A percentile compares a stretch with the other conserved stretches of the same genome.
phyloP scores from a whole-genome alignment of 1,140 invertebrate genomes.

The Solen grandis region DNA sequence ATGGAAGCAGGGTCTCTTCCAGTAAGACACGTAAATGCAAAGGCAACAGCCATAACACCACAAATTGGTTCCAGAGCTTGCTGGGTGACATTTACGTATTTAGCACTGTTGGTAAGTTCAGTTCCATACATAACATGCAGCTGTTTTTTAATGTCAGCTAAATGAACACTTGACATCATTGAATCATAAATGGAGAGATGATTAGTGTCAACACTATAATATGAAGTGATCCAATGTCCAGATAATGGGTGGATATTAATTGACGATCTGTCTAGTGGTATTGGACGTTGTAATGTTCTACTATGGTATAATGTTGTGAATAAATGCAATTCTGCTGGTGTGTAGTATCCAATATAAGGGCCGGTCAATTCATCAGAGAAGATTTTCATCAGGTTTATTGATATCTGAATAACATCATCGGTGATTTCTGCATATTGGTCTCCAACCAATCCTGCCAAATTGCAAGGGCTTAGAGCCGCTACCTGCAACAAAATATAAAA shows the following conservation, averaged over 20 bases:
- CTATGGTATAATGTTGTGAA: background rate
- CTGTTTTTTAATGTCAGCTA: background rate
- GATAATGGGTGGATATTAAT: conserved; percentile 19
- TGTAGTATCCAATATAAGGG: conserved; percentile 8
- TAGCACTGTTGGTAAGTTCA: background rate
- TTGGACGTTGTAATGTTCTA: background rate
- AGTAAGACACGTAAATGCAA: conserved; percentile 11
- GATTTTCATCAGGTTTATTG: background rate
- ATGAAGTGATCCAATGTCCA: conserved; percentile 11
- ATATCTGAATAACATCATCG: background rate
- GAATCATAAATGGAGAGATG: background rate
- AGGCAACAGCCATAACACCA: conserved; percentile 2
- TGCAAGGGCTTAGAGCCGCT: background rate
- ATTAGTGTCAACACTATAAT: background rate
- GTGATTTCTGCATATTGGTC: background rate
- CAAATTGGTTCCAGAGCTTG: background rate
- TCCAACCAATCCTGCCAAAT: background rate
- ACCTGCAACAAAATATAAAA: background rate
- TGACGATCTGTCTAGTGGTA: conserved; percentile 1
- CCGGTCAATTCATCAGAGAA: background rate
- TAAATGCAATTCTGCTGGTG: background rate
- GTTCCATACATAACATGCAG: background rate
- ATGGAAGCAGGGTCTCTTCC: background rate
- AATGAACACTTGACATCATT: background rate
- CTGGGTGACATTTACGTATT: conserved; percentile 8